phyloP scores from a whole-genome alignment of 2,797 vertebrate species.

The Erpetoichthys calabaricus region DNA sequence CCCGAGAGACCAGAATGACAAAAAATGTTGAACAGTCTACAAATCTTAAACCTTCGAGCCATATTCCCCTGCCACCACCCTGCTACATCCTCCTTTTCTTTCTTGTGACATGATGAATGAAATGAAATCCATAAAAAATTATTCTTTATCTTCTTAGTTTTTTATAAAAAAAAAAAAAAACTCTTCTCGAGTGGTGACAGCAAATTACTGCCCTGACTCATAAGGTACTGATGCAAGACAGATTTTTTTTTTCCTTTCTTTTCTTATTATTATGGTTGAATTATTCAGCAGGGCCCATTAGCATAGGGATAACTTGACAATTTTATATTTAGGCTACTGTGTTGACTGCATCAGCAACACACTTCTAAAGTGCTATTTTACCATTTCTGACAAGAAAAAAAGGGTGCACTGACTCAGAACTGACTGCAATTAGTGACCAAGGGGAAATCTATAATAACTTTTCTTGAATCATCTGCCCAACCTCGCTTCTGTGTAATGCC shows the following conservation, averaged over 20 bases:
- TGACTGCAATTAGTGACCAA: conserved; percentile 48
- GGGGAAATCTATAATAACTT: conserved; percentile 26
- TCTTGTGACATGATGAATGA: conserved; percentile 27
- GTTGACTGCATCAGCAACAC: conserved; percentile 48
- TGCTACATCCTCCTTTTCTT: conserved; percentile 20
- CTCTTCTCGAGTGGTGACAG: conserved; percentile 41
- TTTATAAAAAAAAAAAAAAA: conserved; percentile 16
- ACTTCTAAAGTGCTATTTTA: conserved; percentile 42
- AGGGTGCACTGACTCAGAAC: conserved; percentile 37
- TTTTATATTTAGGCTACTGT: conserved; percentile 66
- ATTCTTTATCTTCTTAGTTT: conserved; percentile 41
- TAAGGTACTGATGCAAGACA: conserved; percentile 46
- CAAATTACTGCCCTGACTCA: conserved; percentile 55
- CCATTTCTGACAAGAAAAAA: conserved; percentile 39
- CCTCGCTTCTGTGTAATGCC: conserved; percentile 21
- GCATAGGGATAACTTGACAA: conserved; percentile 43
- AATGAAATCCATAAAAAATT: conserved; percentile 36
- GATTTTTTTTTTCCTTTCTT: conserved; percentile 29
- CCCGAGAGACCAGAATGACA: conserved; percentile 35
- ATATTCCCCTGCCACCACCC: conserved; percentile 8
- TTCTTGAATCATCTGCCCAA: conserved; percentile 29
- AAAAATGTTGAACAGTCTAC: conserved; percentile 20
- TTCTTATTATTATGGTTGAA: conserved; percentile 66
- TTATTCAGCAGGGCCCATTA: conserved; percentile 68
- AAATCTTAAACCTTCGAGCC: conserved; percentile 20